phyloP scores from a whole-genome alignment of 2,113 vertebrate genomes.

The Halichoeres trimaculatus region DNA sequence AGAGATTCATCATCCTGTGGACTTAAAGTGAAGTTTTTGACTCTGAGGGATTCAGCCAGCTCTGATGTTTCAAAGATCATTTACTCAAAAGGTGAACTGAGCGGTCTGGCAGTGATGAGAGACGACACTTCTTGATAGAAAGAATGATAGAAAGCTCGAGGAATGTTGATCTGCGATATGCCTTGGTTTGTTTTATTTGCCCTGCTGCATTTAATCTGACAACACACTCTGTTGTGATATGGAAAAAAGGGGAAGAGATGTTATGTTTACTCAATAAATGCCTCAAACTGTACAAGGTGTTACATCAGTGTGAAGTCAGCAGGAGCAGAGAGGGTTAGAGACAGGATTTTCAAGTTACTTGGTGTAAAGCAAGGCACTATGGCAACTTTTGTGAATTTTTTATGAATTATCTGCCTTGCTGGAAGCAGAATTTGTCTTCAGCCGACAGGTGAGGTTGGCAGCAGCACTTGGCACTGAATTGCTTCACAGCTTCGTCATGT shows the following conservation, averaged over 20 bases:
- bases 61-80: slow-evolving; percentile 48
- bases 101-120: slow-evolving; percentile 11
- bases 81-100: slow-evolving; percentile 38
- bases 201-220: slow-evolving; percentile 25
- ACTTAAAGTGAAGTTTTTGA: slow-evolving; percentile 28
- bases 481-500: not conserved
- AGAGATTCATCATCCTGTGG: slow-evolving; percentile 43
- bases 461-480: not conserved
- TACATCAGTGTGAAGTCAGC: slow-evolving; percentile 15
- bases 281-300: slow-evolving; percentile 12
- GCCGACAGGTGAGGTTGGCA: not conserved
- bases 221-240: slow-evolving; percentile 12
- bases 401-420: not conserved
- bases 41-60: slow-evolving; percentile 31
- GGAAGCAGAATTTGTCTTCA: not conserved
- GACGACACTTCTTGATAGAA: not conserved
- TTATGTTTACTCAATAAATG: not conserved
- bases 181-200: slow-evolving; percentile 1
- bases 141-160: slow-evolving; percentile 1
- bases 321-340: not conserved
- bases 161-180: not conserved
- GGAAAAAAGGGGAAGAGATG: too few species aligned
- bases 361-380: not conserved
- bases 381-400: not conserved
- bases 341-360: not conserved